Evolutionary conservation across 2,113 vertebrate genomes (phyloP).

Genomic region (Prolemur simus): DNA sequence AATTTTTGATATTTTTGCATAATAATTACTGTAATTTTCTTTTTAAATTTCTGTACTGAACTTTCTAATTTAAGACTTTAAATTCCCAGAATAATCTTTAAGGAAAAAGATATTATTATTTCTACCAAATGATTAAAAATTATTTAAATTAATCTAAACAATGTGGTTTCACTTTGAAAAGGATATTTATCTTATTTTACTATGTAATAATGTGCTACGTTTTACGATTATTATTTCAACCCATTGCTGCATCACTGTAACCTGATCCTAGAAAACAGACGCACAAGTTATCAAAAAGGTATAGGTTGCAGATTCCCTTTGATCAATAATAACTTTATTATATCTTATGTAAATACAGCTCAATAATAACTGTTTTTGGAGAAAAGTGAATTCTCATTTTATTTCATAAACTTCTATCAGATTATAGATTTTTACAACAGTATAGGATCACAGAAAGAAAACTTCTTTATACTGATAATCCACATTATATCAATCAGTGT

Average conservation of each 20-base stretch:
- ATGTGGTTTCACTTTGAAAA: background rate
- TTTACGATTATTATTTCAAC: conserved; percentile 26
- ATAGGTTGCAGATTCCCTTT: background rate
- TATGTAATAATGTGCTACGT: background rate
- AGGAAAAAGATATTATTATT: background rate
- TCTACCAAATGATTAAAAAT: conserved; percentile 41
- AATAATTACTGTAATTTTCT: conserved; percentile 1
- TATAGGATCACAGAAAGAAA: conserved; percentile 30
- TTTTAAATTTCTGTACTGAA: conserved; percentile 40
- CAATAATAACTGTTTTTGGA: background rate
- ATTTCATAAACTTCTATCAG: conserved; percentile 24
- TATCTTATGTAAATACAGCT: background rate
- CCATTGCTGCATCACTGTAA: background rate
- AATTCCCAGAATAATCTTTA: conserved; percentile 30
- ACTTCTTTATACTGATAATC: background rate
- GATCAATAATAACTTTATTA: background rate
- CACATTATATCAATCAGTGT: background rate
- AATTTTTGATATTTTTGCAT: background rate
- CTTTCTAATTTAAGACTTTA: conserved; percentile 43
- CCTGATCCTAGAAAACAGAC: background rate
- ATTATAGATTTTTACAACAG: background rate
- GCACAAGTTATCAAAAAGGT: background rate
- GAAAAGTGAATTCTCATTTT: conserved; percentile 51
- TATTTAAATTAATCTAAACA: conserved; percentile 31
- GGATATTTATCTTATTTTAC: background rate